Evolutionary conservation across 2,797 vertebrate species (phyloP), one percentile per base, ranked within the genome.

Genomic region (Miopithecus talapoin): DNA sequence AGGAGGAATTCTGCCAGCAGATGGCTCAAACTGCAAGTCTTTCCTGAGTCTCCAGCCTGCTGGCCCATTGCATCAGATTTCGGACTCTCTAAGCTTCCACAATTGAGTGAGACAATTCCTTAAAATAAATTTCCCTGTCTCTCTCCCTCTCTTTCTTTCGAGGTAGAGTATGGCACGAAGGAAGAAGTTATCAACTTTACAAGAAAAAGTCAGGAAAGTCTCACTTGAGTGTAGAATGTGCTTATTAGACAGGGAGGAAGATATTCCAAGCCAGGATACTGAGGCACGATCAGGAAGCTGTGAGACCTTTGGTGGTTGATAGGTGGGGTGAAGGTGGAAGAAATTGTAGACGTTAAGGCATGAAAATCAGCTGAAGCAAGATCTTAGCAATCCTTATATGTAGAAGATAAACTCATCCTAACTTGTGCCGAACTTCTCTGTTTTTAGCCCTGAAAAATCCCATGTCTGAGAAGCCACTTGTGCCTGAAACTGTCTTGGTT

Each of bases 331-430:
- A 50, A 43, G 14, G 14, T 24, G 61, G 43, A 41, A 36, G 39
- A 6, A 33, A 33, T 11, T 3, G 76, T n/a, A 55, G 59, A 90
- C n/a, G 14, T 26, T 41, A 4, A 70, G 19, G 3, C 11, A 1
- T 83, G 3, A 84, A 28, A n/a, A 28, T 57, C 6, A 14, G 3
- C 9, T 33, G 39, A 79, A 85, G 41, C 4, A 33, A 7, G 2
- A 11, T 19, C 74, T 5, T 41, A 16, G 13, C 21, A n/a, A n/a
- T 30, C n/a, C 28, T 33, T 5, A 5, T 0, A 3, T 33, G 21
- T 5, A 16, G n/a, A 24, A 74, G 26, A 57, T 21, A 36, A 53
- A 39, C 12, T 11, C 22, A 24, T 12, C 4, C 19, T 5, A 5
- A 12, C 28, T 83, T 88, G 7, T 17, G 4, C 46, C 8, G 1